Percentiles rank a stretch among this genome's conserved stretches.
phyloP scores from a whole-genome alignment of 2,888 invertebrate species.

The Eupithecia inturbata region DNA sequence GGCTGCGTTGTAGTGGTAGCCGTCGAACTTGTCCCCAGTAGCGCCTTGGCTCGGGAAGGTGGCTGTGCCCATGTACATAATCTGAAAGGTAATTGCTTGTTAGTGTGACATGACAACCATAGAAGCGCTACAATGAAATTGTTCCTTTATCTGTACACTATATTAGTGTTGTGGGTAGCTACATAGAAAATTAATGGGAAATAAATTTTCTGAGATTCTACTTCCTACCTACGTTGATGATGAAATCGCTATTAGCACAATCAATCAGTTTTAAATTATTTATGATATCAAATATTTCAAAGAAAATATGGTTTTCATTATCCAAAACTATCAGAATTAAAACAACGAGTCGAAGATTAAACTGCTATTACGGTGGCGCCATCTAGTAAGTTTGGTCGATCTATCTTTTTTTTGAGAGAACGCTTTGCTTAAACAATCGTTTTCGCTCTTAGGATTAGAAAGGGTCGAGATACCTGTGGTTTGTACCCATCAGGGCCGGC shows the following conservation, averaged over 20 bases:
- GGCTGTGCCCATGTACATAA: conserved; percentile 81
- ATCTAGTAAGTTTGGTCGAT: neutral
- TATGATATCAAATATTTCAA: too few relatives aligned
- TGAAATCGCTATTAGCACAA: too few relatives aligned
- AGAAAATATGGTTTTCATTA: too few relatives aligned
- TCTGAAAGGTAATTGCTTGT: conserved; percentile 49
- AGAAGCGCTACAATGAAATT: too few relatives aligned
- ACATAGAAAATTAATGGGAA: too few relatives aligned
- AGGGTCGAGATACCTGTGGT: conserved; percentile 75
- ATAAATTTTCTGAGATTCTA: too few relatives aligned
- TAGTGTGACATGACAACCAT: neutral
- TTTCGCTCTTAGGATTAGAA: neutral
- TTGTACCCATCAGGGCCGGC: conserved; percentile 86
- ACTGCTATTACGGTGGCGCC: neutral
- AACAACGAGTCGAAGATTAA: neutral
- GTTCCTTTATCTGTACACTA: too few relatives aligned
- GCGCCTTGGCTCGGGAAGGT: conserved; percentile 65
- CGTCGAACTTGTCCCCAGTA: conserved; percentile 71
- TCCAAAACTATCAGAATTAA: too few relatives aligned
- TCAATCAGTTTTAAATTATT: too few relatives aligned
- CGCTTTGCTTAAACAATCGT: neutral
- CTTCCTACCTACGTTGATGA: too few relatives aligned
- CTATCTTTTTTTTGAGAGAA: neutral
- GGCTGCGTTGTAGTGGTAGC: conserved; percentile 81
- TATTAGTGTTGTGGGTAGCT: too few relatives aligned